Conservation (phyloP, 2,888 invertebrate genomes). For the Chymomyza procnemis region DNA sequence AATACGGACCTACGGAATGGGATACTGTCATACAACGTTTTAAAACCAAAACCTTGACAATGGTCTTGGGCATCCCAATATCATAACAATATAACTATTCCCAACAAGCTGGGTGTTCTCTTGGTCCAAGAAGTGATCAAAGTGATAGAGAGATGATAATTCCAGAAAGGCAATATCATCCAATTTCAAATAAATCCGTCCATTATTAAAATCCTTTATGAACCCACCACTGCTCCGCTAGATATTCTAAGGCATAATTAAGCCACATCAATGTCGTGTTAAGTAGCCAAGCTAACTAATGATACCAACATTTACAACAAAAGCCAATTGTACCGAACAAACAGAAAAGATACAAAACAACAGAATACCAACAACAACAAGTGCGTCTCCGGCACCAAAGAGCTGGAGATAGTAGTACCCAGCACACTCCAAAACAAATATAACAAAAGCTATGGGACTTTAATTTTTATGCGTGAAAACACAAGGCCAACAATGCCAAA, state of each 20-base stretch:
- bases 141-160: too few relatives aligned
- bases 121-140: too few relatives aligned
- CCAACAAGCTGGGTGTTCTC: too few relatives aligned
- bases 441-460: slow-evolving; percentile 57
- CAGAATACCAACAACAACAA: too few relatives aligned
- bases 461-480: slow-evolving; percentile 74
- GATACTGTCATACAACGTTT: too few relatives aligned
- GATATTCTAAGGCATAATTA: slow-evolving; percentile 70
- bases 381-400: not conserved
- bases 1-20: too few relatives aligned
- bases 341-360: slow-evolving; percentile 7
- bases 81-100: too few relatives aligned
- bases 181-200: too few relatives aligned
- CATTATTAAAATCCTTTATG: too few relatives aligned
- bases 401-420: slow-evolving; percentile 4
- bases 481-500: slow-evolving; percentile 49
- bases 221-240: slow-evolving; percentile 5
- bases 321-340: slow-evolving; percentile 68
- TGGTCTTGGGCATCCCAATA: too few relatives aligned
- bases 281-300: slow-evolving; percentile 78
- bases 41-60: too few relatives aligned
- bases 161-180: too few relatives aligned
- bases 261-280: slow-evolving; percentile 76
- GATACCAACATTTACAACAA: slow-evolving; percentile 71
- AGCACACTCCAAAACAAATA: slow-evolving; percentile 19